Evolutionary conservation across 92 coral and sea anemone species (phyloP), one percentile per base, ranked within the genome.

Genomic region (Umimayanthus kanabou): DNA sequence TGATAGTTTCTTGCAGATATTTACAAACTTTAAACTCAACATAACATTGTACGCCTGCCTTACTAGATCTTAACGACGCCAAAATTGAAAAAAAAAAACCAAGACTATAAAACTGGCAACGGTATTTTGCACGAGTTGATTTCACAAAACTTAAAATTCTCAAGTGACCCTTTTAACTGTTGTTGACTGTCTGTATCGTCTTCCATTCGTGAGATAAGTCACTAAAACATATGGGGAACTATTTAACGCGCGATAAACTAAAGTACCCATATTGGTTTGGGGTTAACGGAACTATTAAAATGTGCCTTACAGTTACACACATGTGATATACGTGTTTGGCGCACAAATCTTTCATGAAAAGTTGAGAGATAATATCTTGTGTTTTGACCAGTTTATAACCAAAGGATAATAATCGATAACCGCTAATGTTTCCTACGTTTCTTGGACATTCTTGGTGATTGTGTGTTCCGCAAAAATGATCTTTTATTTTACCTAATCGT

Each of bases 81-180:
- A 25, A 78, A 78, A 14, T 78, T 49, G 39, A 9, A 8, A 49
- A 53, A 14, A 73, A 49, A 53, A 14, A 73, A n/a, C n/a, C 3
- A 20, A 73, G 23, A 22, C 65, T 15, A 73, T 37, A 39, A 18
- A 73, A 73, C 78, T 37, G 20, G 7, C 22, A 58, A 80, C 40
- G 40, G 39, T 9, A 80, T 33, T 33, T 20, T 80, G 53, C 47
- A 33, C 28, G 47, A 79, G 18, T 25, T 16, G 45, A 50, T 79
- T 50, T 49, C 82, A 55, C 22, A 10, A 72, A 53, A 39, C 79
- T 79, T 79, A 49, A 55, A 79, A 79, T 14, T 55, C 70, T 79
- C 43, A 79, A 79, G 83, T 79, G 70, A 80, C 65, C 40, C 84
- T 29, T 80, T 50, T 18, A 80, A 18, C 4, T 18, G n/a, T 2